These are phyloP conservation scores for Neostethus bicornis DNA, from an alignment of 2,797 vertebrate genomes.

Conservation along the genomic window DNA sequence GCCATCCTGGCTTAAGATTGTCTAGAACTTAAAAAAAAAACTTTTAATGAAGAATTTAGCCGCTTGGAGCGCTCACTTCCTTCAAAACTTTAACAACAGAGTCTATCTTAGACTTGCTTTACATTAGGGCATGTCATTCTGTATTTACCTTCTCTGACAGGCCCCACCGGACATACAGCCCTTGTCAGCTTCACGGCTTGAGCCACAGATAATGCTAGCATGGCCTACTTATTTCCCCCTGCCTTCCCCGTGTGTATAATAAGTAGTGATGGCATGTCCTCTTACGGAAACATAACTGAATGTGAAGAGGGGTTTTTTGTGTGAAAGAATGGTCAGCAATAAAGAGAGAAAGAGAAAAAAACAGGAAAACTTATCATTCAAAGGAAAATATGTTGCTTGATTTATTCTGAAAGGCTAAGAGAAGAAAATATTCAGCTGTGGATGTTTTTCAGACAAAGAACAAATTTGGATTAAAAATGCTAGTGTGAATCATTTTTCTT, in stretches of 20 bases:
- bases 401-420: constrained; percentile 14
- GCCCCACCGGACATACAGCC: constrained; percentile 48
- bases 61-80: not conserved
- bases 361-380: constrained; percentile 17
- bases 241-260: constrained; percentile 66
- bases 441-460: not conserved
- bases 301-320: constrained; percentile 50
- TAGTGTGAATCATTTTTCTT: constrained; percentile 1
- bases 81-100: constrained; percentile 1
- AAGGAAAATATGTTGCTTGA: constrained; percentile 3
- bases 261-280: constrained; percentile 75
- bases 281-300: constrained; percentile 65
- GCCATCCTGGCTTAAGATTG: too few relatives aligned
- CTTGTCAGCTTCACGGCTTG: constrained; percentile 56
- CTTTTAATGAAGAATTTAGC: not conserved
- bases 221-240: constrained; percentile 68
- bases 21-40: constrained; percentile 17
- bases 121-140: constrained; percentile 61
- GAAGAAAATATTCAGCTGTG: not conserved
- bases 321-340: constrained; percentile 49
- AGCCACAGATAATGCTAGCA: constrained; percentile 66
- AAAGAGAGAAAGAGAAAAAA: too few relatives aligned
- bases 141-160: constrained; percentile 58
- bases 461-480: not conserved
- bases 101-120: constrained; percentile 7